Evolutionary conservation across 1,140 invertebrate genomes (phyloP).

Genomic region (Halictus rubicundus): DNA sequence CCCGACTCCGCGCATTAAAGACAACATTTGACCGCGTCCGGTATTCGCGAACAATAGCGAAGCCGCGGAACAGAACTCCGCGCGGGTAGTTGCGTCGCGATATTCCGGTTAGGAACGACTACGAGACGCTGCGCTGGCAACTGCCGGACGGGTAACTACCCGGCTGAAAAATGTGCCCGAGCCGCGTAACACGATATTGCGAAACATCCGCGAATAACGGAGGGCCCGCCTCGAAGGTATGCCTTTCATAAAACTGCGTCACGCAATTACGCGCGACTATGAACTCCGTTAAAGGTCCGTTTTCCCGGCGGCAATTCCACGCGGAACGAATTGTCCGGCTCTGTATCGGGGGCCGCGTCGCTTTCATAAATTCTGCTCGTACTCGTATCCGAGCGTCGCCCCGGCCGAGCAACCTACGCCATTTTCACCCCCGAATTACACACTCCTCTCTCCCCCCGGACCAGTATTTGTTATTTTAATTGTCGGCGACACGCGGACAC

Average conservation of each 20-base stretch:
- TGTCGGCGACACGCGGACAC: not conserved
- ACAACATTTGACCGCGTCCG: too few species aligned
- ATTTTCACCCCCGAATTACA: constrained; percentile 1
- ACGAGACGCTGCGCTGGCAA: not conserved
- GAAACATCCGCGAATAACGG: constrained; percentile 2
- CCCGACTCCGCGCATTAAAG: too few species aligned
- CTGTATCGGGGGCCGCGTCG: not conserved
- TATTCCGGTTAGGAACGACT: not conserved
- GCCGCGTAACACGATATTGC: not conserved
- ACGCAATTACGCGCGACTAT: constrained; percentile 31
- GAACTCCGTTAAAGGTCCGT: constrained; percentile 26
- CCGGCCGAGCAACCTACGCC: not conserved
- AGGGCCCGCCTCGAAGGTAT: not conserved
- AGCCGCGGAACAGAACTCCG: not conserved
- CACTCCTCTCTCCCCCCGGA: too few species aligned
- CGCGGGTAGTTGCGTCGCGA: constrained; percentile 12
- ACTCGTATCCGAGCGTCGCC: not conserved
- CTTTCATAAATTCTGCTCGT: constrained; percentile 23
- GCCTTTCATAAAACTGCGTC: constrained; percentile 32
- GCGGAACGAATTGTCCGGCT: constrained; percentile 18
- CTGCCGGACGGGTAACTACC: not conserved
- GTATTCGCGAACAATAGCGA: not conserved
- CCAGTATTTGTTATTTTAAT: constrained; percentile 35
- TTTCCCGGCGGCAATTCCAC: constrained; percentile 32
- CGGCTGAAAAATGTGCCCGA: constrained; percentile 13